Conservation (phyloP, 2,888 invertebrate species). For the Meghimatium bilineatum region DNA sequence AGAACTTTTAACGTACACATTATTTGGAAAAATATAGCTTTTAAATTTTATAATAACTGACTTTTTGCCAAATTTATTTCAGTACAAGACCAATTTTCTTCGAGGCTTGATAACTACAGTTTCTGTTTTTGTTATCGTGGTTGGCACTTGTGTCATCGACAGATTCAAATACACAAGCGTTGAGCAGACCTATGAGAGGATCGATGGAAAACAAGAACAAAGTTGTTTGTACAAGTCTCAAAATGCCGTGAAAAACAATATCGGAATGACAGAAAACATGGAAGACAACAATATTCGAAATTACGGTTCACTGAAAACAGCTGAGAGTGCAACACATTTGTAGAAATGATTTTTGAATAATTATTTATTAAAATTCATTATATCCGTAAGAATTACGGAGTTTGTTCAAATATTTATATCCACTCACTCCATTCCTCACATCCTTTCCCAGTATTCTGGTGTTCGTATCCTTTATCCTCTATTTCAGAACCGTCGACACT, state of each 20-base stretch:
- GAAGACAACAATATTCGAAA: background rate
- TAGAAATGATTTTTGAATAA: too few relatives aligned
- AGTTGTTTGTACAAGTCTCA: background rate
- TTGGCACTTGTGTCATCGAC: conserved; percentile 23
- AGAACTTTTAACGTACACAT: too few relatives aligned
- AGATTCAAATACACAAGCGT: conserved; percentile 11
- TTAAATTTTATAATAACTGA: too few relatives aligned
- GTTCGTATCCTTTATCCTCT: too few relatives aligned
- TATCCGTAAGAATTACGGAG: too few relatives aligned
- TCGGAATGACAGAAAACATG: background rate
- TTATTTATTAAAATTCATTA: too few relatives aligned
- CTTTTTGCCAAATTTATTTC: background rate
- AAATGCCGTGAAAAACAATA: background rate
- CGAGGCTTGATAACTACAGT: conserved; percentile 17
- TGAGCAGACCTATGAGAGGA: conserved; percentile 20
- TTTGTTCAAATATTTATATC: too few relatives aligned
- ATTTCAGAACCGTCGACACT: too few relatives aligned
- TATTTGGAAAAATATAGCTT: too few relatives aligned
- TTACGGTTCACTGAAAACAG: background rate
- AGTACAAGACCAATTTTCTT: conserved; percentile 12
- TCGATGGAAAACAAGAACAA: background rate
- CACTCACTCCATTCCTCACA: too few relatives aligned
- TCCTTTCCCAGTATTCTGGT: too few relatives aligned
- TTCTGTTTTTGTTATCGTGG: conserved; percentile 2
- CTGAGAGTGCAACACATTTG: background rate